Evolutionary conservation across 2,113 vertebrate genomes (phyloP), one percentile per base, ranked within the genome.

Genomic region (Lucifuga dentata): DNA sequence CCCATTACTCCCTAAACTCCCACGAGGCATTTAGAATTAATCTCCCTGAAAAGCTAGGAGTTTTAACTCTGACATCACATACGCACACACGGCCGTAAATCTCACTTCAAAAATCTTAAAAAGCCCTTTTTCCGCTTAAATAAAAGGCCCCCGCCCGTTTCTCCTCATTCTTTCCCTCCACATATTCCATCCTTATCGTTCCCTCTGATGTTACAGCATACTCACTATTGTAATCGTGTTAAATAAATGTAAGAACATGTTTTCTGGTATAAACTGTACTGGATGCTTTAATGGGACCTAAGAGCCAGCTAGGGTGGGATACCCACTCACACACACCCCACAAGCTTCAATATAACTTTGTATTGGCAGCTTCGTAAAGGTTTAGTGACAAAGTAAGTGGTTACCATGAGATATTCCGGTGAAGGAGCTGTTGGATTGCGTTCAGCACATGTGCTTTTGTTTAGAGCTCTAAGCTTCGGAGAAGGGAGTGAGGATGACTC

Each of bases 11-110:
- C 86, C 73, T 61, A 66, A 75, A 67, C 78, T 88, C 89, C 82
- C 89, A 86, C 80, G 71, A 90, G 85, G 76, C 81, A 88, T 88
- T 88, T 84, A 82, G 78, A 73, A 81, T 89, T 91, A 86, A 91
- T 88, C 90, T 84, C 76, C 78, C 56, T 78, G 74, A 86, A 81
- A 88, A 86, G 80, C 72, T 53, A 74, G 75, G 78, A 88, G 73
- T 82, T 87, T 85, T 62, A 71, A 83, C 78, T 76, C 85, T 91
- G 89, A 91, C 86, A 90, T 90, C 86, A 86, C 85, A 83, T 68
- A 78, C 51, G 80, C 78, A 85, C 84, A 76, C 73, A 65, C 65
- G 8, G 55, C 62, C 33, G 40, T 89, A 89, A 90, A 88, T 91
- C 85, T 83, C 62, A 79, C 75, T 86, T 89, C 78, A 88, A 85